Base-by-base conservation (phyloP, 2,888 invertebrate species). In the Cetonia aurata region DNA sequence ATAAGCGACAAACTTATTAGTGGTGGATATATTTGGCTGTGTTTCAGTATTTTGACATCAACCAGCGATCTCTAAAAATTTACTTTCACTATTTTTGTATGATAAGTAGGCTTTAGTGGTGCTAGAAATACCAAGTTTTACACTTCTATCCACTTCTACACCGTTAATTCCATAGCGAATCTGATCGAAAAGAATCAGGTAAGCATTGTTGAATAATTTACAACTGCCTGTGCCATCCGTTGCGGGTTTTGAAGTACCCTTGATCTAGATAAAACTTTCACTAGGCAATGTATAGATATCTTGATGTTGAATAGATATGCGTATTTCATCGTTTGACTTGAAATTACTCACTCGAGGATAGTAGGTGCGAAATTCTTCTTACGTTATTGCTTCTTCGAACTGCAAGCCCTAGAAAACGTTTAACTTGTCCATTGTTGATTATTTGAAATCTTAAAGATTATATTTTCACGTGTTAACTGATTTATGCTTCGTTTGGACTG, bases 131-230 rank as follows among this genome's bases (percentile, higher is more conserved):
- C 69, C 71, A 52, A 60, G 50, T 13, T 72, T 71, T 6, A 59
- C 42, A 33, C 31, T 53, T 56, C 55, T 71, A 69, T 73, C 70
- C 12, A 74, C 42, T 56, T 73, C 72, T 10, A 68, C 42, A 1
- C 72, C 71, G 41, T 74, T 72, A 19, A 71, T 31, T 53, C 71
- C 74, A 66, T 66, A 74, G 8, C 70, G n/a, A n/a, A n/a, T n/a
- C n/a, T n/a, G n/a, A n/a, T n/a, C n/a, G n/a, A n/a, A n/a, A n/a
- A n/a, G n/a, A 68, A 73, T 70, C 31, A 72, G 71, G 19, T 57
- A 72, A 0, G 70, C 72, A 55, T 74, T 74, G 13, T 67, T 67
- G 6, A 41, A 42, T 41, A 70, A 53, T 42, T 56, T 3, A 25
- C 67, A 70, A 6, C 19, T 33, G 6, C 46, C 66, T 0, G 55